phyloP scores from a whole-genome alignment of 2,888 invertebrate species.

The Seira ritae region DNA sequence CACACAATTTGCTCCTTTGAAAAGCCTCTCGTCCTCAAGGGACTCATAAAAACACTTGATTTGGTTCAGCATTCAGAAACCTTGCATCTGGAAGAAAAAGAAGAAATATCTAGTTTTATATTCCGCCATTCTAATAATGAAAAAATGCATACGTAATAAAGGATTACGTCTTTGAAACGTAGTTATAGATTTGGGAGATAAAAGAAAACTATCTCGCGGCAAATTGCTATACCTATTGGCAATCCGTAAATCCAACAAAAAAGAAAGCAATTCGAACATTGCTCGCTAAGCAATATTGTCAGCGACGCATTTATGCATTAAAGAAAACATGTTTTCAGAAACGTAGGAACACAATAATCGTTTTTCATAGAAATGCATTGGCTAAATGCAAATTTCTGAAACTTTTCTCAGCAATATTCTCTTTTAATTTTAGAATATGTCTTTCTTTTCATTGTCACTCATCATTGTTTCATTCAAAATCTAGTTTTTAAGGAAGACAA shows the following conservation, averaged over 20 bases:
- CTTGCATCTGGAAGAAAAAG: slow-evolving; percentile 3
- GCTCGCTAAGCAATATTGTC: too few relatives aligned
- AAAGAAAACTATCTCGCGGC: background rate
- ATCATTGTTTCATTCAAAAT: too few relatives aligned
- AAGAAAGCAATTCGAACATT: too few relatives aligned
- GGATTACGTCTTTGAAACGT: background rate
- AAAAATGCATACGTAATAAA: slow-evolving; percentile 1
- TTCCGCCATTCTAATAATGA: background rate
- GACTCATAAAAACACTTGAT: slow-evolving; percentile 74
- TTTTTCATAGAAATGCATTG: too few relatives aligned
- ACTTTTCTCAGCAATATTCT: too few relatives aligned
- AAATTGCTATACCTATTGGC: background rate
- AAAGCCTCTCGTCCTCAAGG: slow-evolving; percentile 68
- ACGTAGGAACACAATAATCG: too few relatives aligned
- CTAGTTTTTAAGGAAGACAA: too few relatives aligned
- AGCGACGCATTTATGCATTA: too few relatives aligned
- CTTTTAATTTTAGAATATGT: too few relatives aligned
- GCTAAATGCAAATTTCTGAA: too few relatives aligned
- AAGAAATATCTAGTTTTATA: background rate
- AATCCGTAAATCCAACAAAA: background rate
- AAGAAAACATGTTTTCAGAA: too few relatives aligned
- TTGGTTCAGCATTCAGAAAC: slow-evolving; percentile 70
- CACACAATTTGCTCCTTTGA: slow-evolving; percentile 73
- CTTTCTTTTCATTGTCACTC: too few relatives aligned
- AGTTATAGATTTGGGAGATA: background rate